Evolutionary conservation across 2,113 vertebrate genomes (phyloP).

Genomic region (Scolopax mira): DNA sequence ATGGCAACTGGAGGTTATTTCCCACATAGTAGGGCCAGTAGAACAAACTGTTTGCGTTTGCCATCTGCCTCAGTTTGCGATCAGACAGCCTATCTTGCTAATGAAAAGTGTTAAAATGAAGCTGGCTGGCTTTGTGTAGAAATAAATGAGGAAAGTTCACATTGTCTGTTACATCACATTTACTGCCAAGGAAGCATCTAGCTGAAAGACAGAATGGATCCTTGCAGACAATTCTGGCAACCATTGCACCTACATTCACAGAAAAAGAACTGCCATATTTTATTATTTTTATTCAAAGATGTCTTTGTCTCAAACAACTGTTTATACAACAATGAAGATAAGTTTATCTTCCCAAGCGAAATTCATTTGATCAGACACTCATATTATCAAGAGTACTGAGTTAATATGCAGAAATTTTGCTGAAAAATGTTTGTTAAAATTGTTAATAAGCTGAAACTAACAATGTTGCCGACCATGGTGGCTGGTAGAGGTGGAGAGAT

Average conservation of each 20-base stretch:
- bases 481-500: too few species aligned
- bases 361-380: not conserved
- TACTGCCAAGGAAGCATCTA: constrained; percentile 13
- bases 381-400: not conserved
- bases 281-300: not conserved
- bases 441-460: not conserved
- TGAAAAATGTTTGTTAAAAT: not conserved
- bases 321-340: not conserved
- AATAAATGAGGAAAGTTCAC: constrained; percentile 26
- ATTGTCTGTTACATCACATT: not conserved
- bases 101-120: not conserved
- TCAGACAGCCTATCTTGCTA: not conserved
- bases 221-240: constrained; percentile 16
- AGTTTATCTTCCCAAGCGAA: not conserved
- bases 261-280: not conserved
- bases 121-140: not conserved
- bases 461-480: too few species aligned
- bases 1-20: constrained; percentile 1
- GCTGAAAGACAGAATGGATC: constrained; percentile 5
- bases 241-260: not conserved
- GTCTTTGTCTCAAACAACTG: not conserved
- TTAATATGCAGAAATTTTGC: not conserved
- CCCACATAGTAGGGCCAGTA: not conserved
- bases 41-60: not conserved
- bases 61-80: not conserved